Percentiles rank a stretch among this genome's conserved stretches.
These are phyloP conservation scores for Brachypteracias leptosomus DNA, from an alignment of 2,113 vertebrate species.

Conservation along the genomic window DNA sequence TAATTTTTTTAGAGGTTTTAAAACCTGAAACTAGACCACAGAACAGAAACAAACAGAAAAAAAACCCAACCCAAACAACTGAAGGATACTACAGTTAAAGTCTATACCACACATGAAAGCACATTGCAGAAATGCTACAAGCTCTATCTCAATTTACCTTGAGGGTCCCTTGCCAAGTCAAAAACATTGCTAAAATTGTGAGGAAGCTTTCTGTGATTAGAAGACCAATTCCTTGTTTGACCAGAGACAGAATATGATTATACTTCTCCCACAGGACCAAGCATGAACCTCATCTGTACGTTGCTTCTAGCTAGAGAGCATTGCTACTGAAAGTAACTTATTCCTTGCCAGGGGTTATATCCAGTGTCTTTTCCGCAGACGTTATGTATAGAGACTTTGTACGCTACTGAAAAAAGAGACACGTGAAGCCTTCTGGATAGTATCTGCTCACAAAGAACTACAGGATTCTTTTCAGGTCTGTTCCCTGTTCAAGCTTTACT, in stretches of 20 bases:
- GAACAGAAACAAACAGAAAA: not conserved
- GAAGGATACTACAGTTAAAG: not conserved
- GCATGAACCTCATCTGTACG: not conserved
- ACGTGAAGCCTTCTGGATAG: not conserved
- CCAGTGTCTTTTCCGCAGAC: not conserved
- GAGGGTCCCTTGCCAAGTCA: not conserved
- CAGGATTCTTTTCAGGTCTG: not conserved
- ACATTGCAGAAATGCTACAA: not conserved
- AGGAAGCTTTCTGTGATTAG: not conserved
- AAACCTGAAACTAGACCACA: constrained; percentile 5
- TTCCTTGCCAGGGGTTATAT: not conserved
- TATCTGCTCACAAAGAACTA: not conserved
- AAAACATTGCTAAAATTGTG: not conserved
- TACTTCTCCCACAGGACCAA: not conserved
- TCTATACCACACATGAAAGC: not conserved
- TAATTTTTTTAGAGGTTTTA: not conserved
- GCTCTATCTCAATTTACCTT: constrained; percentile 1
- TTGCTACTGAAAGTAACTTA: not conserved
- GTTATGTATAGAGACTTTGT: not conserved
- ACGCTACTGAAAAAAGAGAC: not conserved
- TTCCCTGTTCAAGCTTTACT: not conserved
- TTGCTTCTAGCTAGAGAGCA: not conserved
- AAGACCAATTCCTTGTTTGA: not conserved
- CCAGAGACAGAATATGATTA: not conserved
- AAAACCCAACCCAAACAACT: not conserved